phyloP scores from a whole-genome alignment of 1,140 invertebrate genomes.

The Drosophila pachea region DNA sequence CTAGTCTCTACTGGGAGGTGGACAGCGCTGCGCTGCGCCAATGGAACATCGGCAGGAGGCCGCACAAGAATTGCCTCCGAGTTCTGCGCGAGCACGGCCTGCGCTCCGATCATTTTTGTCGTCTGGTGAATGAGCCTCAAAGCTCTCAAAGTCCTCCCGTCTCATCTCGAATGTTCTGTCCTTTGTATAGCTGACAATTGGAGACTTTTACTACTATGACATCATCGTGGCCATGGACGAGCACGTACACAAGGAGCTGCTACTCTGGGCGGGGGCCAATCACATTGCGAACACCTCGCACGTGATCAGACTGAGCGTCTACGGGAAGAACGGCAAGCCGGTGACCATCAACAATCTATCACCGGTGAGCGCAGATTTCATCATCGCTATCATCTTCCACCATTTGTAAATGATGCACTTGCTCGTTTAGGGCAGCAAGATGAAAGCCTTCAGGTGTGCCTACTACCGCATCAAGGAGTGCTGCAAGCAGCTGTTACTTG shows the following conservation, averaged over 20 bases:
- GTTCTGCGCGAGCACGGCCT: slow-evolving; percentile 55
- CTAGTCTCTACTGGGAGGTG: slow-evolving; percentile 65
- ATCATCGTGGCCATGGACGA: slow-evolving; percentile 56
- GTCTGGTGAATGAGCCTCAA: slow-evolving; percentile 28
- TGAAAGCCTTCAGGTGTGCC: slow-evolving; percentile 43
- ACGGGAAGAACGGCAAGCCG: slow-evolving; percentile 13
- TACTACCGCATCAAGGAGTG: slow-evolving; percentile 65
- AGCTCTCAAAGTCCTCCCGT: neutral
- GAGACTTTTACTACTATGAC: slow-evolving; percentile 62
- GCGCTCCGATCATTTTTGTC: slow-evolving; percentile 57
- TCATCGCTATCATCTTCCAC: no score
- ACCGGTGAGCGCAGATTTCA: slow-evolving; percentile 11
- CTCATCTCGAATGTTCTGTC: no score
- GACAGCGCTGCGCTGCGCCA: slow-evolving; percentile 61
- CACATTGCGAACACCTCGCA: neutral
- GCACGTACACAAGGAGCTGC: slow-evolving; percentile 52
- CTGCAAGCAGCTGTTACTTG: slow-evolving; percentile 58
- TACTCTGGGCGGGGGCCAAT: slow-evolving; percentile 38
- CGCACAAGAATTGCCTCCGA: slow-evolving; percentile 44
- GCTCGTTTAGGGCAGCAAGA: slow-evolving; percentile 33
- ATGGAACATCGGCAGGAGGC: slow-evolving; percentile 63
- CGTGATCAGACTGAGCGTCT: slow-evolving; percentile 29
- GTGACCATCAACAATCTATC: slow-evolving; percentile 27
- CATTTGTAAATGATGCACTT: no score
- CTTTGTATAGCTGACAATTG: slow-evolving; percentile 28